Percentiles rank a stretch among this genome's conserved stretches.
These are phyloP conservation scores for Rhabdomys pumilio DNA, from an alignment of 2,797 vertebrate genomes.

Conservation along the genomic window DNA sequence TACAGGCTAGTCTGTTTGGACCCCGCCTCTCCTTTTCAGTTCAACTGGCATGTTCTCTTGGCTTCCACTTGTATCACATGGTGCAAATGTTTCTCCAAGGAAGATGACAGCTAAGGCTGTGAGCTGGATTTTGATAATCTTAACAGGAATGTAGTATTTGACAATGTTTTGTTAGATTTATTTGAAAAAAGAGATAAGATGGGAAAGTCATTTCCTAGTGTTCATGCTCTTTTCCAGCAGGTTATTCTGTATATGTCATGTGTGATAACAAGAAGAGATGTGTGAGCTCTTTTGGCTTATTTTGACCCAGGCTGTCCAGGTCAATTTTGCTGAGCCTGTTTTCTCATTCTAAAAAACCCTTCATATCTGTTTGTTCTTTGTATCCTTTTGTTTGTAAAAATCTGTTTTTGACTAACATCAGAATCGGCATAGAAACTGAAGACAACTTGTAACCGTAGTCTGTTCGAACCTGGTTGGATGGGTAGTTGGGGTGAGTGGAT, in stretches of 20 bases:
- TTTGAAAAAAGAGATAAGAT: constrained; percentile 14
- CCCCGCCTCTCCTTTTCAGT: background rate
- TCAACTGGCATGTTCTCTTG: background rate
- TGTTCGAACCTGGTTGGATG: background rate
- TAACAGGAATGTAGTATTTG: background rate
- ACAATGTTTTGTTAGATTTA: background rate
- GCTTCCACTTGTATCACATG: background rate
- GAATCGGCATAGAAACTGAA: constrained; percentile 42
- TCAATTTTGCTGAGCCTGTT: constrained; percentile 34
- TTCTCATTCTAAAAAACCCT: constrained; percentile 9
- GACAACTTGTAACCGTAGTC: background rate
- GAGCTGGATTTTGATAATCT: background rate
- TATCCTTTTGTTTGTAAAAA: background rate
- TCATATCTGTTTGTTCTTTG: background rate
- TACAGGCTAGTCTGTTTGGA: no score
- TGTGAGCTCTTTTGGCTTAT: background rate
- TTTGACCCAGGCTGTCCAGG: background rate
- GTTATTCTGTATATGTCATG: background rate
- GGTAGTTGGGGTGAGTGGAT: background rate
- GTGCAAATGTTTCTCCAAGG: background rate
- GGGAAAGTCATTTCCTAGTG: background rate
- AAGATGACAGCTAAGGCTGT: no score
- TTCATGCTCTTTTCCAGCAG: background rate
- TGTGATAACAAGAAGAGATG: constrained; percentile 23
- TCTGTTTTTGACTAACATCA: background rate